These are phyloP conservation scores for Melolontha melolontha DNA, from an alignment of 2,888 invertebrate species.

Conservation along the genomic window DNA sequence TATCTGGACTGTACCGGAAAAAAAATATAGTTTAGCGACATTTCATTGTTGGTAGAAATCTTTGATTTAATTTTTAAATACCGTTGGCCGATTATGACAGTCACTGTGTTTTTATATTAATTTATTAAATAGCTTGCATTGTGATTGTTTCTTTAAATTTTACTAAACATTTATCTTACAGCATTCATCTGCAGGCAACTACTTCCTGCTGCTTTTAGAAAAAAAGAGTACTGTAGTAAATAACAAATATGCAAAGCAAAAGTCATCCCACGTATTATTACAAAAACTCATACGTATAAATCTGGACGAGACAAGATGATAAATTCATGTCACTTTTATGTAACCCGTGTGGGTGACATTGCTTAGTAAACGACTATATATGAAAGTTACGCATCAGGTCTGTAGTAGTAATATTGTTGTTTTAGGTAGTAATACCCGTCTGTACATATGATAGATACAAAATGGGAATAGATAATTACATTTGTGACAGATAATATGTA, in stretches of 20 bases:
- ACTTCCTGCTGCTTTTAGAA: slow-evolving; percentile 4
- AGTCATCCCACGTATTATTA: slow-evolving; percentile 40
- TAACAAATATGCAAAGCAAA: slow-evolving; percentile 25
- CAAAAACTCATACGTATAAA: slow-evolving; percentile 35
- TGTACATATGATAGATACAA: background rate
- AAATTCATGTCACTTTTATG: slow-evolving; percentile 36
- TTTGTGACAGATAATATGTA: no score
- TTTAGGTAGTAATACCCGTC: background rate
- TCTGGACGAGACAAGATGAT: slow-evolving; percentile 31
- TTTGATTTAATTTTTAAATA: no score
- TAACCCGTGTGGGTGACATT: slow-evolving; percentile 38
- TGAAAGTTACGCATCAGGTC: slow-evolving; percentile 31
- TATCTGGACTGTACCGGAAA: no score
- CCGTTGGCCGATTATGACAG: no score
- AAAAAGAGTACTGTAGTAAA: slow-evolving; percentile 24
- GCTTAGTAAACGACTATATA: slow-evolving; percentile 29
- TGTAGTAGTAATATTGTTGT: slow-evolving; percentile 11
- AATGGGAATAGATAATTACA: background rate
- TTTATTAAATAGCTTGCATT: no score
- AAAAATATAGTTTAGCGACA: no score
- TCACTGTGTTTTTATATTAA: no score
- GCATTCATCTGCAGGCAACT: background rate
- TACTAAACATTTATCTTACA: no score
- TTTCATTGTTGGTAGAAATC: no score
- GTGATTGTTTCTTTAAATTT: no score